These are phyloP conservation scores for Pachyseris speciosa DNA, from an alignment of 64 coral and sea anemone species.

Conservation along the genomic window DNA sequence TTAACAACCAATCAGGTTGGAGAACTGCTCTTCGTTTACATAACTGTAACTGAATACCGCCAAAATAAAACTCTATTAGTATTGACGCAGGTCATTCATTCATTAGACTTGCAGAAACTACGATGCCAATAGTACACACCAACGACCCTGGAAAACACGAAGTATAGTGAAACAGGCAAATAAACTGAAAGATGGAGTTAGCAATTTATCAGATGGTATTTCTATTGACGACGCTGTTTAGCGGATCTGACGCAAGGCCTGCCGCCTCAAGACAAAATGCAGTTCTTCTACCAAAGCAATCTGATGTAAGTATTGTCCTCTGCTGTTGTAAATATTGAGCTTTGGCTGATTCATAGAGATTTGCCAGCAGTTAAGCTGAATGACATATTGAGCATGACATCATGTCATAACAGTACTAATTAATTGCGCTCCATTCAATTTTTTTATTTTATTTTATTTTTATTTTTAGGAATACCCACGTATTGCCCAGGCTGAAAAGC, in stretches of 20 bases:
- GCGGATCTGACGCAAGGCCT: conserved; percentile 20
- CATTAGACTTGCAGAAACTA: background rate
- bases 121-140: background rate
- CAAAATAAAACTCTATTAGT: too few species aligned
- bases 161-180: background rate
- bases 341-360: background rate
- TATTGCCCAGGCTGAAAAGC: background rate
- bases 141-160: conserved; percentile 1
- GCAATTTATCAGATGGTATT: conserved; percentile 7
- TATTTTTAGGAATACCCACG: background rate
- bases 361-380: too few species aligned
- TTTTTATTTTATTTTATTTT: too few species aligned
- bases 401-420: too few species aligned
- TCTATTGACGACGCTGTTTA: conserved; percentile 32
- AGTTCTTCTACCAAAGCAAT: background rate
- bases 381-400: too few species aligned
- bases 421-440: too few species aligned
- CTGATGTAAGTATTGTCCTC: background rate
- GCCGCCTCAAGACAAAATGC: background rate
- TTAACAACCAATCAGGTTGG: background rate
- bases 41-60: background rate
- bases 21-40: background rate
- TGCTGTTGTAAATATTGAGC: too few species aligned
- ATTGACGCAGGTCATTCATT: background rate
- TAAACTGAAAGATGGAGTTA: conserved; percentile 5